phyloP scores from a whole-genome alignment of 2,888 invertebrate species.

The Bugula neritina region DNA sequence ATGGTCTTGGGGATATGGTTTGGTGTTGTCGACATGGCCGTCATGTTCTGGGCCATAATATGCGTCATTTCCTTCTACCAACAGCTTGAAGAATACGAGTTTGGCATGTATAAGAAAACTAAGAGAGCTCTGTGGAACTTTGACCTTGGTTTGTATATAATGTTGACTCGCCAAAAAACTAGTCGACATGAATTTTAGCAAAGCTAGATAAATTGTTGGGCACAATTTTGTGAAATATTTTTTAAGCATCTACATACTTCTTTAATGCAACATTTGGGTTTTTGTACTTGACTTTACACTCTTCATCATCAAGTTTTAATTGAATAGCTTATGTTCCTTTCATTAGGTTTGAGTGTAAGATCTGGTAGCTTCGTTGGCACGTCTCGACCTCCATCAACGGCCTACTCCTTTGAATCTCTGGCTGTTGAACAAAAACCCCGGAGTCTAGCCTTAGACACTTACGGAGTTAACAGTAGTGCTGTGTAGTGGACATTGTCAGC shows the following conservation, averaged over 20 bases:
- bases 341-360: not conserved
- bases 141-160: constrained; percentile 23
- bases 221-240: too few relatives aligned
- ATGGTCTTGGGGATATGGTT: constrained; percentile 21
- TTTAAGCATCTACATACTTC: too few relatives aligned
- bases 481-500: too few relatives aligned
- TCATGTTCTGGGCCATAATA: constrained; percentile 23
- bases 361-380: constrained; percentile 9
- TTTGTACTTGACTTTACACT: too few relatives aligned
- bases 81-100: constrained; percentile 25
- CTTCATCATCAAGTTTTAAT: too few relatives aligned
- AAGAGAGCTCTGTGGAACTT: constrained; percentile 25
- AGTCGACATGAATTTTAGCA: too few relatives aligned
- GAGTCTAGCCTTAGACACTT: not conserved
- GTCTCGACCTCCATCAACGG: constrained; percentile 20
- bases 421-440: constrained; percentile 8
- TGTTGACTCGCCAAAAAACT: too few relatives aligned
- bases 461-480: constrained; percentile 24
- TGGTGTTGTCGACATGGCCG: constrained; percentile 7
- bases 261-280: too few relatives aligned
- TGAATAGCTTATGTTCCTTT: too few relatives aligned
- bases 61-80: constrained; percentile 27
- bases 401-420: constrained; percentile 27
- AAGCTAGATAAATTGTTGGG: too few relatives aligned
- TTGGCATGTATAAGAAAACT: constrained; percentile 5